phyloP scores from a whole-genome alignment of 1,140 invertebrate genomes.

The Sycophila sp. region DNA sequence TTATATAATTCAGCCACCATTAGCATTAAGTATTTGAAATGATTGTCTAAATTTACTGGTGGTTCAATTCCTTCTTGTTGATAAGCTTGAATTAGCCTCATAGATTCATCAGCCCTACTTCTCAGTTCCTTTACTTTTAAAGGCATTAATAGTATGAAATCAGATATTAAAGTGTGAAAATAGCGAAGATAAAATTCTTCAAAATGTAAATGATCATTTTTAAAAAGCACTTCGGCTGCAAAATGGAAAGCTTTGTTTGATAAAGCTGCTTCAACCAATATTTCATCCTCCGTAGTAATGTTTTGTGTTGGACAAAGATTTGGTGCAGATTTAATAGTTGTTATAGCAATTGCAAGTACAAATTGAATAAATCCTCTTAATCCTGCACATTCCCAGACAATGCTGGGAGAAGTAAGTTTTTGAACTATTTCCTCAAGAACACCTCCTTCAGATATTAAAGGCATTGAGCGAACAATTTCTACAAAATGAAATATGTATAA shows the following conservation, averaged over 20 bases:
- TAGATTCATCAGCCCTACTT: constrained; percentile 88
- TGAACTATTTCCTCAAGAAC: constrained; percentile 70
- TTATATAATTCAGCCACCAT: constrained; percentile 82
- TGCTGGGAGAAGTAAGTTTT: constrained; percentile 67
- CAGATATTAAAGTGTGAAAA: constrained; percentile 87
- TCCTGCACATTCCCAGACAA: constrained; percentile 73
- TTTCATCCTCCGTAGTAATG: constrained; percentile 60
- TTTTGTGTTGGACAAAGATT: constrained; percentile 52
- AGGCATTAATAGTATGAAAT: constrained; percentile 94
- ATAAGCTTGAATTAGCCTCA: constrained; percentile 83
- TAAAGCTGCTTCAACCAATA: constrained; percentile 80
- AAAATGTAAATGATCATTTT: constrained; percentile 75
- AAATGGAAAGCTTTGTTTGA: constrained; percentile 86
- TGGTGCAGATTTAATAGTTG: constrained; percentile 76
- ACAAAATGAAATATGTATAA: constrained; percentile 10
- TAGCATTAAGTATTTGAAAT: constrained; percentile 86
- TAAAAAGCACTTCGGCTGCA: constrained; percentile 76
- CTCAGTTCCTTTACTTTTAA: constrained; percentile 87
- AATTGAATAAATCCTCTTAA: constrained; percentile 81
- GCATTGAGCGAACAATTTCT: constrained; percentile 78
- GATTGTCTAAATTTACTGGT: constrained; percentile 77
- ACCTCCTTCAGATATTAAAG: constrained; percentile 76
- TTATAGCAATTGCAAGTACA: constrained; percentile 82
- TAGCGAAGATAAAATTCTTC: constrained; percentile 88
- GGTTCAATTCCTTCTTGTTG: constrained; percentile 83